These are phyloP conservation scores for Sylvietta virens DNA, from an alignment of 2,113 vertebrate genomes.

Conservation along the genomic window DNA sequence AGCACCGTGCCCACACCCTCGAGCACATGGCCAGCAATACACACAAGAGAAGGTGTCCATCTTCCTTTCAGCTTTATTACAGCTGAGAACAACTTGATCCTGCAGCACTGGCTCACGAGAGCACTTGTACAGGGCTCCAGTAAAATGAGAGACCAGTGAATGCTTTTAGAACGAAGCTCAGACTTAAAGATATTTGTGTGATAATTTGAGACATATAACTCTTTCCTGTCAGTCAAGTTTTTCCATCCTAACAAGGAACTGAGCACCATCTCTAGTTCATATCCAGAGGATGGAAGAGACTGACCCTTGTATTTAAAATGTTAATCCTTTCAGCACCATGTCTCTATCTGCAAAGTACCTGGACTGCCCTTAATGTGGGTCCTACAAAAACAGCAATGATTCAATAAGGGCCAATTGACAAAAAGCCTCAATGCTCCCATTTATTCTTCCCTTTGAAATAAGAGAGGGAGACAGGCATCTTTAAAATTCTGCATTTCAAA, in stretches of 20 bases:
- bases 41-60: neutral
- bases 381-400: neutral
- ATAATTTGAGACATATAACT: neutral
- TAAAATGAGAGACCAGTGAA: neutral
- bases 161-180: neutral
- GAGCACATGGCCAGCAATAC: fast-evolving
- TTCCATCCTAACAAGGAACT: neutral
- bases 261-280: neutral
- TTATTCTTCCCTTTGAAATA: neutral
- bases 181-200: neutral
- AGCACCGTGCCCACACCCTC: neutral
- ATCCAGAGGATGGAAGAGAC: neutral
- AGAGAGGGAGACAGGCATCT: neutral
- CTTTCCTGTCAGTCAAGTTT: neutral
- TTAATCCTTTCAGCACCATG: neutral
- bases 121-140: neutral
- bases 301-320: neutral
- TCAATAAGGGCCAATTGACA: neutral
- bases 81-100: neutral
- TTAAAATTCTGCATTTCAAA: slow-evolving; percentile 23
- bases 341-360: neutral
- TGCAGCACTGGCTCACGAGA: neutral
- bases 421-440: neutral
- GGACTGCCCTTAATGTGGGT: neutral
- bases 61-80: neutral